Evolutionary conservation across 30 jellyfish, hydroid and myxozoan species (phyloP).

Genomic region (Hydractinia echinata): DNA sequence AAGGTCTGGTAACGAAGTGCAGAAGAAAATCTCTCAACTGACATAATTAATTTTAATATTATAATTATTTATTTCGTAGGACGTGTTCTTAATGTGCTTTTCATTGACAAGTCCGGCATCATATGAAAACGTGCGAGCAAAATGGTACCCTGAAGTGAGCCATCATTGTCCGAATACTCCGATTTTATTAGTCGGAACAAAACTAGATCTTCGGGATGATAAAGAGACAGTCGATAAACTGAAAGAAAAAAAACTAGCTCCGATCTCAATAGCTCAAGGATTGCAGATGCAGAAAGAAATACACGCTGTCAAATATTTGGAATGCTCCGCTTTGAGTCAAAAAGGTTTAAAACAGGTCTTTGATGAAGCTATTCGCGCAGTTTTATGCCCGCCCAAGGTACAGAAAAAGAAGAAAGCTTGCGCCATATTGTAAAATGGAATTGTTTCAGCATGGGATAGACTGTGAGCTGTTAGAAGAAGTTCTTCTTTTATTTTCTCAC

Average conservation of each 20-base stretch:
- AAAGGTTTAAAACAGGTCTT: constrained; percentile 96
- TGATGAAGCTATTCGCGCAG: constrained; percentile 99
- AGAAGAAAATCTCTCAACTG: neutral
- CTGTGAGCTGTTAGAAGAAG: neutral
- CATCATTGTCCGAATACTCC: constrained; percentile 99
- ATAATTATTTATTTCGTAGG: constrained; percentile 39
- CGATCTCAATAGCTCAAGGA: constrained; percentile 63
- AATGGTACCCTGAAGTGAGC: constrained; percentile 99
- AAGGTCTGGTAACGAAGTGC: neutral
- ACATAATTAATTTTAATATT: neutral
- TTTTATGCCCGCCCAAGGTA: constrained; percentile 71
- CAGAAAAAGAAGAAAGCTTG: constrained; percentile 60
- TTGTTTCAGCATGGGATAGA: too few species aligned
- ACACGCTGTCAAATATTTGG: constrained; percentile 86
- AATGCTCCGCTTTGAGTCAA: constrained; percentile 98
- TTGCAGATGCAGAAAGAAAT: constrained; percentile 92
- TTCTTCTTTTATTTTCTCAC: neutral
- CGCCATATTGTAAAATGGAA: constrained; percentile 29
- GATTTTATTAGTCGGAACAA: constrained; percentile 91
- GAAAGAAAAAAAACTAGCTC: constrained; percentile 69
- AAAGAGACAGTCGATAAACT: constrained; percentile 88
- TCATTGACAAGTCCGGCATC: constrained; percentile 98
- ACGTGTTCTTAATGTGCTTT: constrained; percentile 91
- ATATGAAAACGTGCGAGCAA: constrained; percentile 67
- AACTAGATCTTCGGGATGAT: constrained; percentile 96